Percentiles rank a stretch among this genome's conserved stretches.
Conservation (phyloP, 2,113 vertebrate species). For the Isurus oxyrinchus region DNA sequence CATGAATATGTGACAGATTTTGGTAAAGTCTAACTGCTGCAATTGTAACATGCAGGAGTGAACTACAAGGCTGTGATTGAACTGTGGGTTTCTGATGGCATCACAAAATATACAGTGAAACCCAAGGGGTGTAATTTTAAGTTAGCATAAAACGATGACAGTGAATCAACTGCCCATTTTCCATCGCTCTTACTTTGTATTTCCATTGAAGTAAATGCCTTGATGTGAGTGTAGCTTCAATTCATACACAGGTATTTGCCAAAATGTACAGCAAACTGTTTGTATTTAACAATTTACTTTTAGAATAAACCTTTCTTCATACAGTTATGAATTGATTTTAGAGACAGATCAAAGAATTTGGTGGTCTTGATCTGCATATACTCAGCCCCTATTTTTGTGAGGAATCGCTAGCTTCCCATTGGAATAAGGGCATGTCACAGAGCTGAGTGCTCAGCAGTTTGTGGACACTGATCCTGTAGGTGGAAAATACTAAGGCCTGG, state of each 20-base stretch:
- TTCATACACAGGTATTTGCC: background rate
- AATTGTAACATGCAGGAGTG: background rate
- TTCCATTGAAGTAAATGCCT: background rate
- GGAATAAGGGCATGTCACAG: background rate
- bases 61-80: background rate
- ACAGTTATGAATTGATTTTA: background rate
- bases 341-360: background rate
- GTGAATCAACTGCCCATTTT: background rate
- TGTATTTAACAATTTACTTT: background rate
- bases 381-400: background rate
- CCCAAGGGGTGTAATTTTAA: background rate
- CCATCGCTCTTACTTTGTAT: background rate
- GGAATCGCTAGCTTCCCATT: background rate
- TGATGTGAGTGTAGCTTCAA: background rate
- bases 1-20: background rate
- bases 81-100: background rate
- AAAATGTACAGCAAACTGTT: background rate
- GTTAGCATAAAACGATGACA: background rate
- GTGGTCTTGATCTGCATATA: background rate
- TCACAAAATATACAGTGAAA: background rate
- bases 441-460: background rate
- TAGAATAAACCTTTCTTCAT: background rate
- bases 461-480: background rate
- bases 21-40: background rate
- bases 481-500: background rate